These are phyloP conservation scores for Aplidium turbinatum DNA, from an alignment of 23 tunicate species.

Conservation along the genomic window DNA sequence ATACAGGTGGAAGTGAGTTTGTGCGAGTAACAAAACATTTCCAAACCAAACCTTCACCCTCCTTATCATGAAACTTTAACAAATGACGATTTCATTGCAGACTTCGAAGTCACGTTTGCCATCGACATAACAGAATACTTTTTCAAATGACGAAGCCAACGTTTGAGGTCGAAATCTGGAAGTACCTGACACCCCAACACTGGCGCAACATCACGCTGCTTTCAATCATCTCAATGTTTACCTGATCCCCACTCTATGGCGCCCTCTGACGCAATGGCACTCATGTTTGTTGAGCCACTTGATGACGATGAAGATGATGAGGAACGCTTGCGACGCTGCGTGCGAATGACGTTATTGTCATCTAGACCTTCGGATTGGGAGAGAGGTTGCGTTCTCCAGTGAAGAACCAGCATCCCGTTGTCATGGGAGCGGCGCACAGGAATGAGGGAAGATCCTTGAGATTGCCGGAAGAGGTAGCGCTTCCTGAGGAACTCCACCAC, in stretches of 20 bases:
- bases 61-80: too few relatives aligned
- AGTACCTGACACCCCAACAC: too few relatives aligned
- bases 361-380: neutral
- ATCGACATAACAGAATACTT: too few relatives aligned
- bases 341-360: neutral
- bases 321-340: neutral
- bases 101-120: too few relatives aligned
- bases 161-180: too few relatives aligned
- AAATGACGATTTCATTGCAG: too few relatives aligned
- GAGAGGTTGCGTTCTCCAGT: conserved; percentile 39
- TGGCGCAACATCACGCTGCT: too few relatives aligned
- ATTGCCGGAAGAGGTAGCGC: conserved; percentile 89
- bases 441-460: conserved; percentile 66
- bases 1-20: too few relatives aligned
- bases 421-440: conserved; percentile 77
- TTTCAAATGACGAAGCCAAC: too few relatives aligned
- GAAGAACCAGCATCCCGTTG: conserved; percentile 57
- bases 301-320: conserved; percentile 40
- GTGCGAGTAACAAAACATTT: too few relatives aligned
- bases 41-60: too few relatives aligned
- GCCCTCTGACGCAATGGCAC: neutral
- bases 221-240: too few relatives aligned
- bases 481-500: conserved; percentile 84
- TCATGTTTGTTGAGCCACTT: neutral
- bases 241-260: conserved; percentile 96